phyloP scores from a whole-genome alignment of 2,797 vertebrate species.

The Antrozous pallidus region DNA sequence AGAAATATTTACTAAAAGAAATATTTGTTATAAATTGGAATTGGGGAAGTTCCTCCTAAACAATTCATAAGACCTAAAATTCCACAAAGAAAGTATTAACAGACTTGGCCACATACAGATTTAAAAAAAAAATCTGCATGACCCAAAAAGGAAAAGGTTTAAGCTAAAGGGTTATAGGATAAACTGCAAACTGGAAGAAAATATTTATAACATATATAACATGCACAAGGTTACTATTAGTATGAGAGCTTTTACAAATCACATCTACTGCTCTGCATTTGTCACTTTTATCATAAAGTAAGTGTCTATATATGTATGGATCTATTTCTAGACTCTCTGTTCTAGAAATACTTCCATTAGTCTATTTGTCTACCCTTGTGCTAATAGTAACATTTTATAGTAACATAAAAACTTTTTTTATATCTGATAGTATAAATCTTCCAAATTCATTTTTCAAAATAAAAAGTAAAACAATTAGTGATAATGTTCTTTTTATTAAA shows the following conservation, averaged over 20 bases:
- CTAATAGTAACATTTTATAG: not conserved
- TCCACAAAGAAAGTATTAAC: not conserved
- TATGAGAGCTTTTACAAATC: not conserved
- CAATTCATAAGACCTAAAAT: not conserved
- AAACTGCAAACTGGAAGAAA: not conserved
- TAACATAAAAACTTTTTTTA: not conserved
- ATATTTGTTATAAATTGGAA: not conserved
- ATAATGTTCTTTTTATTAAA: not conserved
- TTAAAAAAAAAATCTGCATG: not conserved
- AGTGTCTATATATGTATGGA: not conserved
- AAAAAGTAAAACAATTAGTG: not conserved
- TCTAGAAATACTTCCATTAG: not conserved
- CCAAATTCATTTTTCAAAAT: conserved; percentile 5
- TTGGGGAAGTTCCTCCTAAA: not conserved
- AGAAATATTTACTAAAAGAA: too few relatives aligned
- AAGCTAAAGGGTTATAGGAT: not conserved
- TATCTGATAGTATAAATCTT: not conserved
- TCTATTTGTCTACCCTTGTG: not conserved
- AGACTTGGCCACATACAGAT: not conserved
- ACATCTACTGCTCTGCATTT: not conserved
- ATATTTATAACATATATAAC: not conserved
- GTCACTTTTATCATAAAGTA: not conserved
- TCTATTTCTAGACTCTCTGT: too few relatives aligned
- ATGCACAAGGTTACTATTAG: not conserved
- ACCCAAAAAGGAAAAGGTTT: not conserved